Conservation (phyloP, 2,797 vertebrate genomes). For the Onychomys torridus region DNA sequence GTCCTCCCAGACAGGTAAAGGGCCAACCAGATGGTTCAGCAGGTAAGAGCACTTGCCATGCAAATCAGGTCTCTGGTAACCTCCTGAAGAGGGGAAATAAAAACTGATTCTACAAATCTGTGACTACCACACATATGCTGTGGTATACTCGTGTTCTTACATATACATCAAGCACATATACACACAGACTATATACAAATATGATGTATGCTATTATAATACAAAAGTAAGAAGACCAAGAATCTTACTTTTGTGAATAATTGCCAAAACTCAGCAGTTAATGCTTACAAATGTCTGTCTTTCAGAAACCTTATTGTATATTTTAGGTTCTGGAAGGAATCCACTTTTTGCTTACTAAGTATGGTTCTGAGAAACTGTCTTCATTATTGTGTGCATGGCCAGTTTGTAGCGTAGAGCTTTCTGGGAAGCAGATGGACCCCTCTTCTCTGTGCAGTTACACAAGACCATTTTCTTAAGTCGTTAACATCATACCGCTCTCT, state of each 20-base stretch:
- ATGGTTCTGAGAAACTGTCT: constrained; percentile 45
- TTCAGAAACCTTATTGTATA: not conserved
- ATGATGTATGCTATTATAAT: not conserved
- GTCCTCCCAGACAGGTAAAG: not conserved
- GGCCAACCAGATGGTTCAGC: not conserved
- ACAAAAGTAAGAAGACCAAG: not conserved
- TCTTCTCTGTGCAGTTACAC: not conserved
- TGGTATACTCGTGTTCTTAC: not conserved
- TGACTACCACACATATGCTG: not conserved
- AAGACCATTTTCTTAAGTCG: constrained; percentile 41
- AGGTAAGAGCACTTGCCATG: not conserved
- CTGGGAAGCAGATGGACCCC: constrained; percentile 54
- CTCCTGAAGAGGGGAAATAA: not conserved
- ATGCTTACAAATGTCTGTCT: not conserved
- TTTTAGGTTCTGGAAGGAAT: not conserved
- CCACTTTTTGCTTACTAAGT: constrained; percentile 48
- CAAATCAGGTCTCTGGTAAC: too few relatives aligned
- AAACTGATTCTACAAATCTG: not conserved
- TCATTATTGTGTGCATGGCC: constrained; percentile 45
- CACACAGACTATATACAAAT: not conserved
- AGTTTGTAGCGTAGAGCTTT: not conserved
- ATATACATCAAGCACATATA: not conserved
- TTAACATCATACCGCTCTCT: constrained; percentile 35
- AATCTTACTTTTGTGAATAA: constrained; percentile 48
- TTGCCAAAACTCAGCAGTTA: constrained; percentile 6